Conservation (phyloP, 2,797 vertebrate genomes). For the Glossophaga mutica region DNA sequence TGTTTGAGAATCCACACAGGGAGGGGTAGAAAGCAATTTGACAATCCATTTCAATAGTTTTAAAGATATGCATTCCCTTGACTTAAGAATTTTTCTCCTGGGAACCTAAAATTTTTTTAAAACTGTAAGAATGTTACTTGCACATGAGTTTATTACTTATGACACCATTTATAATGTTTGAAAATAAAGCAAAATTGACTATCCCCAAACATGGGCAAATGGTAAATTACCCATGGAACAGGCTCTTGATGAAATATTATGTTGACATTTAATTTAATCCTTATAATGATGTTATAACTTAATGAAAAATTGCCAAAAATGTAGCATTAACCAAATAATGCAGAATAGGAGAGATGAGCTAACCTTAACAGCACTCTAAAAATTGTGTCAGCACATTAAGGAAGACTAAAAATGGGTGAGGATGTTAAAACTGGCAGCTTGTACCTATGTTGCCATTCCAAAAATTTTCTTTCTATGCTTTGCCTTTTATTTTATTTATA, state of each 20-base stretch:
- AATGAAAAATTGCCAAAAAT: not conserved
- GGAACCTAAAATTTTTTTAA: not conserved
- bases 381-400: not conserved
- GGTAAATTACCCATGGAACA: not conserved
- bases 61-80: not conserved
- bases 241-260: slow-evolving; percentile 17
- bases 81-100: not conserved
- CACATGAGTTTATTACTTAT: not conserved
- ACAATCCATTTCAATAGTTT: not conserved
- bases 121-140: not conserved
- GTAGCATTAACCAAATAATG: not conserved
- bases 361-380: not conserved
- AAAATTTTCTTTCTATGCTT: not conserved
- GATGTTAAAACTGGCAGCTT: slow-evolving; percentile 1
- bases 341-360: not conserved
- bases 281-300: not conserved
- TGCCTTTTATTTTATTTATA: not conserved
- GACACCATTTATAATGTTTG: not conserved
- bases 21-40: not conserved
- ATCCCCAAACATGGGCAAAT: not conserved
- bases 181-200: not conserved
- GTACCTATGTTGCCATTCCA: not conserved
- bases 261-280: slow-evolving; percentile 49
- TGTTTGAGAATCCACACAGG: not conserved
- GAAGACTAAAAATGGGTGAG: not conserved